Base-by-base conservation (phyloP, 2,797 vertebrate species). In the Hyperoplus lanceolatus region DNA sequence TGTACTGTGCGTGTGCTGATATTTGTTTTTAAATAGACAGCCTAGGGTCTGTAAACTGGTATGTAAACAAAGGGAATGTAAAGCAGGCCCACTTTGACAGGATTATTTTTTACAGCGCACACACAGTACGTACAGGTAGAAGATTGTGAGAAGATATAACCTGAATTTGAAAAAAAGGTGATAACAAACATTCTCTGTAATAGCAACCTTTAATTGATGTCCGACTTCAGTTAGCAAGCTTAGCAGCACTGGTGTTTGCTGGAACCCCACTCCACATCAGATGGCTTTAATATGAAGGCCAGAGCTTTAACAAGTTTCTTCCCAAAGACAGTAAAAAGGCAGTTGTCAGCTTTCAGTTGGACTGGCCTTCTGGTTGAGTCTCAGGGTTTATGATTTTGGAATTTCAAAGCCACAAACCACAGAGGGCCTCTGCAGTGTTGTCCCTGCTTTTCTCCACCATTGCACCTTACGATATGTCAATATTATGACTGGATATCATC, bases 401-500 rank as follows among this genome's bases (percentile, higher is more conserved):
- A 75, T 74, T 78, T 79, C 41, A 62, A 79, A 85, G 39, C 78
- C 80, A 42, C 60, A 86, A 59, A 81, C 72, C 77, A 6, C 79
- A 85, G 53, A 55, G 49, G 51, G 51, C 67, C 38, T 70, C 60
- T 81, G 50, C 43, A 79, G 60, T 74, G 71, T 74, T 75, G 61
- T 73, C 61, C 68, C 41, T 86, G 75, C 67, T 86, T 91, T 87
- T 86, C 86, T 85, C 64, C 82, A 77, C 66, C 54, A 71, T 64
- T 83, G 75, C 79, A 83, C 29, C 12, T 87, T 78, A 86, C 1
- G 43, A 82, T 89, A 80, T 62, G 85, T 84, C 74, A 79, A 36
- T 84, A 61, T 87, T 92, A 75, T 83, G 85, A 87, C 67, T 86
- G 75, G 77, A 86, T 78, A 84, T 66, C 62, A 75, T 79, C 88